phyloP scores from a whole-genome alignment of 2,113 vertebrate genomes.

The Leucopsar rothschildi region DNA sequence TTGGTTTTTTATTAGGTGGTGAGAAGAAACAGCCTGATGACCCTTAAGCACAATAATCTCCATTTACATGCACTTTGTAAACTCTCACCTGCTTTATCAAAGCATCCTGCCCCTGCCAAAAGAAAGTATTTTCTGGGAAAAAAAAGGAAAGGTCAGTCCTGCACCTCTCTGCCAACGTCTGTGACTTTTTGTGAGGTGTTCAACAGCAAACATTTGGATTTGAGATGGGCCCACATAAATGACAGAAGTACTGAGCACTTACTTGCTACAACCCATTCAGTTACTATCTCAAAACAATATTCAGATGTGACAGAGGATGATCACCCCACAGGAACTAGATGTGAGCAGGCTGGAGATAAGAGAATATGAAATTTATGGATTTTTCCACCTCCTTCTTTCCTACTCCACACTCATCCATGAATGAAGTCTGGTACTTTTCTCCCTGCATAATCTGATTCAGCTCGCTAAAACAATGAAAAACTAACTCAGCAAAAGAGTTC shows the following conservation, averaged over 20 bases:
- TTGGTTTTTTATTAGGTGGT: not conserved
- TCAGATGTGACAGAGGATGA: not conserved
- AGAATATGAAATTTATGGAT: not conserved
- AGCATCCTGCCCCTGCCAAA: not conserved
- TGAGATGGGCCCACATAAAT: not conserved
- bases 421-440: not conserved
- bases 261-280: not conserved
- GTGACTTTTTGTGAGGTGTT: not conserved
- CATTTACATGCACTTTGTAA: conserved; percentile 11
- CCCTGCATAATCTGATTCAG: not conserved
- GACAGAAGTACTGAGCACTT: not conserved
- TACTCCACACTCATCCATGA: not conserved
- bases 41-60: not conserved
- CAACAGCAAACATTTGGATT: not conserved
- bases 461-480: not conserved
- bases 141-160: not conserved
- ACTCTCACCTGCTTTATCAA: conserved; percentile 2
- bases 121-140: not conserved
- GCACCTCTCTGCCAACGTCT: not conserved
- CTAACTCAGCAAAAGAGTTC: not conserved
- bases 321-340: not conserved
- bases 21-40: conserved; percentile 32
- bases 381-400: not conserved
- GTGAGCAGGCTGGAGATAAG: not conserved
- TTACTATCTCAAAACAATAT: not conserved